These are phyloP conservation scores for Heliconius sara DNA, from an alignment of 2,888 invertebrate genomes.

Conservation along the genomic window DNA sequence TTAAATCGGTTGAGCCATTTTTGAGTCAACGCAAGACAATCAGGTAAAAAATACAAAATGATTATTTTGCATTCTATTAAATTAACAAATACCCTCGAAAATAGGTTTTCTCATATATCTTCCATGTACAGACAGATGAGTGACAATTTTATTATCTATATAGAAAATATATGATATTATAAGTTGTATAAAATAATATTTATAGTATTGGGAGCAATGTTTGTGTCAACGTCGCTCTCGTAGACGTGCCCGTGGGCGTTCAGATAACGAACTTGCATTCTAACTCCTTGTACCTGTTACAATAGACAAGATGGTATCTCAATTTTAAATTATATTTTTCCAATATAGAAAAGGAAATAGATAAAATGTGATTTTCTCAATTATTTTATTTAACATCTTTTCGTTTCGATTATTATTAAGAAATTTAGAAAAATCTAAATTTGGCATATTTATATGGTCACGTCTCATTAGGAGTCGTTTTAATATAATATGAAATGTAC, in stretches of 20 bases:
- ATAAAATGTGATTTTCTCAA: neutral
- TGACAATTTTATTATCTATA: neutral
- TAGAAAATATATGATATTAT: neutral
- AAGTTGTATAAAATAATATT: constrained; percentile 3
- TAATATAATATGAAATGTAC: too few species aligned
- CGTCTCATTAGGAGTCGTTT: too few species aligned
- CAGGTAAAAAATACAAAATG: too few species aligned
- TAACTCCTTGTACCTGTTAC: constrained; percentile 19
- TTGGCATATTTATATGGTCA: too few species aligned
- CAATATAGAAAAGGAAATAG: neutral
- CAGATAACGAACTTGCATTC: constrained; percentile 35
- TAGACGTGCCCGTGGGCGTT: constrained; percentile 13
- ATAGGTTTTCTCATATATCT: too few species aligned
- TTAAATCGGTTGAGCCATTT: too few species aligned
- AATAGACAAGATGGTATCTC: constrained; percentile 12
- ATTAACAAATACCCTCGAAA: too few species aligned
- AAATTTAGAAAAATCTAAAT: too few species aligned
- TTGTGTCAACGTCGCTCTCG: constrained; percentile 13
- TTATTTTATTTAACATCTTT: neutral
- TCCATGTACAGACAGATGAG: too few species aligned
- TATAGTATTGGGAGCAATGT: constrained; percentile 1
- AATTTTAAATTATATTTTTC: neutral
- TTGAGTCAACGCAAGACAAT: too few species aligned
- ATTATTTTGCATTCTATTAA: too few species aligned
- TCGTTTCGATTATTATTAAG: neutral